Base-by-base conservation (phyloP, 2,113 vertebrate genomes). In the Crotalus helleri region DNA sequence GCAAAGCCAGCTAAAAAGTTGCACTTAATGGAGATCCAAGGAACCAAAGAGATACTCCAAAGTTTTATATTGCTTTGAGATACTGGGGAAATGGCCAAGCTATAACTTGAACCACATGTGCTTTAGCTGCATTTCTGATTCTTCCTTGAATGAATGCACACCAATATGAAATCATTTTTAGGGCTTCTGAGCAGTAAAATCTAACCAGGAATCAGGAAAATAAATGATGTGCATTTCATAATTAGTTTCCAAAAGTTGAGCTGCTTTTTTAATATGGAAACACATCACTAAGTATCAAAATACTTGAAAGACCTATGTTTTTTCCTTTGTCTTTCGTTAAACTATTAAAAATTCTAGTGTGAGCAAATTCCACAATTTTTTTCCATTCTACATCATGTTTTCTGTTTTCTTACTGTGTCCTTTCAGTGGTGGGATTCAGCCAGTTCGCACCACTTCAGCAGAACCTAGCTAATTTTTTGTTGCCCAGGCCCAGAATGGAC, bases 1-100 rank as follows among this genome's bases (percentile, higher is more conserved):
- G 58, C 51, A 93, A 95, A 69, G 51, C 33, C 8, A 88, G 15
- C 90, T 46, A 86, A 92, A 88, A 91, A 11, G 61, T 46, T 39
- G 54, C 86, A 93, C 21, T 12, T 93, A 2, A 17, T 21, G 64
- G 19, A 1, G 5, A 4, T 93, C 93, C 95, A 93, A 91, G 33
- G 53, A 91, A 58, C 23, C 33, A 61, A 59, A 87, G 44, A 3
- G 17, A 64, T 92, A 15, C 12, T 87, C 44, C 55, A 91, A 29
- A 7, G 10, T 26, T 44, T 49, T 21, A 12, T 53, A 8, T 49
- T 51, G 39, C 53, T 87, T 15, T 44, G 55, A 4, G 23, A 55
- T 57, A 85, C 11, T 91, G 44, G 19, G 19, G 58, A 15, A 49
- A 10, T 87, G 44, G 24, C 21, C 81, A 81, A 90, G 21, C 61